Conservation (phyloP, 2,888 invertebrate genomes). For the Leucoptera coffeella region DNA sequence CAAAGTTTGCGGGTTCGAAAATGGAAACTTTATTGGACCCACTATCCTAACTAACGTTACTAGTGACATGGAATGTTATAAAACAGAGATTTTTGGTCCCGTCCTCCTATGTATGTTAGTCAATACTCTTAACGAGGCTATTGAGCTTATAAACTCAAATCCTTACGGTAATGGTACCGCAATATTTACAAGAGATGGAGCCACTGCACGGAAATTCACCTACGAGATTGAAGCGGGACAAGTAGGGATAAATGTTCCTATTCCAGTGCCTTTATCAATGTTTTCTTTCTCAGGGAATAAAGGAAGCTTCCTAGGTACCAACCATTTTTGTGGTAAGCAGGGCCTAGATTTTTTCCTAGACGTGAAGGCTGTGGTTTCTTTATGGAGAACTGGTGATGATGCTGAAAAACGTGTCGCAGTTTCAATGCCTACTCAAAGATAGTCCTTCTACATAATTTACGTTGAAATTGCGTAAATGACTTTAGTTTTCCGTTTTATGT, state of each 20-base stretch:
- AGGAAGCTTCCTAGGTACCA: slow-evolving; percentile 93
- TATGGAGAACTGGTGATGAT: slow-evolving; percentile 87
- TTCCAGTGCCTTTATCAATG: slow-evolving; percentile 98
- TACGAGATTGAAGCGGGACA: slow-evolving; percentile 95
- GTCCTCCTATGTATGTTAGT: slow-evolving; percentile 84
- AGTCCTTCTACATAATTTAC: too few relatives aligned
- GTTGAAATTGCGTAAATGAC: too few relatives aligned
- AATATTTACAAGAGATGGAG: slow-evolving; percentile 96
- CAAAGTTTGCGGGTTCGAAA: slow-evolving; percentile 82
- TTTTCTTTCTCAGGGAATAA: slow-evolving; percentile 97
- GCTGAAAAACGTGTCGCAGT: slow-evolving; percentile 72
- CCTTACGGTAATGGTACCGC: slow-evolving; percentile 99
- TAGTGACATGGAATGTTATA: slow-evolving; percentile 87
- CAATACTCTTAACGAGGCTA: slow-evolving; percentile 90
- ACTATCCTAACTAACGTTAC: slow-evolving; percentile 85
- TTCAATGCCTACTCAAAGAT: slow-evolving; percentile 72
- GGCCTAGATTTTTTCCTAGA: slow-evolving; percentile 97
- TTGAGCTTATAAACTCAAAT: slow-evolving; percentile 84
- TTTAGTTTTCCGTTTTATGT: too few relatives aligned
- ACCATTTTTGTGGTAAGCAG: slow-evolving; percentile 97
- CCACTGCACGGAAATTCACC: slow-evolving; percentile 88
- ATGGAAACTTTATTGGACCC: slow-evolving; percentile 97
- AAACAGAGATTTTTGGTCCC: slow-evolving; percentile 98
- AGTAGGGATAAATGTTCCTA: slow-evolving; percentile 95
- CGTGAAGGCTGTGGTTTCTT: slow-evolving; percentile 92